Evolutionary conservation across 2,113 vertebrate genomes (phyloP), one percentile per base, ranked within the genome.

Genomic region (Gopherus evgoodei): DNA sequence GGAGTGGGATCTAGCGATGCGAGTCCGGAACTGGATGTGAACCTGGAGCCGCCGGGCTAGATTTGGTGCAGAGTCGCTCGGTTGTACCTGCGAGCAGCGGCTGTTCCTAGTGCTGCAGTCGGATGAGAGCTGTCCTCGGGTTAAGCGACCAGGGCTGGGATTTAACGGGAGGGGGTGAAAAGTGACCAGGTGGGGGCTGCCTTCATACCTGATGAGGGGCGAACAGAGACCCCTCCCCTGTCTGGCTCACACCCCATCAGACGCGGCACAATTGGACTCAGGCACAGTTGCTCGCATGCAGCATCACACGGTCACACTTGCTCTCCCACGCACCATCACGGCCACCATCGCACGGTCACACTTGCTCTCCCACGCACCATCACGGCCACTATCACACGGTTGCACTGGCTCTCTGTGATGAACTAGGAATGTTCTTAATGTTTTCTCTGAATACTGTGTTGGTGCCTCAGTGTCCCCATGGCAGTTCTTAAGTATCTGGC

Each of bases 141-240:
- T 35, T 69, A 19, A 65, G 35, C 2, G 17, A n/a, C 14, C 16
- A 17, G 17, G 62, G 31, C 31, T n/a, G 62, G 17, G 16, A 69
- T 69, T 69, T n/a, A 8, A 19, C 8, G 8, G 14, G 14, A 17
- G 16, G 31, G 62, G 62, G 6, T 3, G 21, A 16, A 8, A 6
- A 19, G 62, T 4, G 35, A 7, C 14, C 16, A 16, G 59, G 57
- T 83, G 82, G 92, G 93, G 90, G 16, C 65, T 69, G 35, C 35
- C 17, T 17, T 8, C 17, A 8, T 19, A 16, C 35, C 8, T 12
- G 31, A 17, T 8, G 8, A 69, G 35, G 62, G 35, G 62, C n/a
- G 62, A 69, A n/a, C 3, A 69, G 35, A n/a, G 17, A 69, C 72
- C 89, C 90, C 78, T 62, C 88, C 93, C 87, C 91, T 17, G 11